phyloP scores from a whole-genome alignment of 2,888 invertebrate species.

The Metopia argyrocephala region DNA sequence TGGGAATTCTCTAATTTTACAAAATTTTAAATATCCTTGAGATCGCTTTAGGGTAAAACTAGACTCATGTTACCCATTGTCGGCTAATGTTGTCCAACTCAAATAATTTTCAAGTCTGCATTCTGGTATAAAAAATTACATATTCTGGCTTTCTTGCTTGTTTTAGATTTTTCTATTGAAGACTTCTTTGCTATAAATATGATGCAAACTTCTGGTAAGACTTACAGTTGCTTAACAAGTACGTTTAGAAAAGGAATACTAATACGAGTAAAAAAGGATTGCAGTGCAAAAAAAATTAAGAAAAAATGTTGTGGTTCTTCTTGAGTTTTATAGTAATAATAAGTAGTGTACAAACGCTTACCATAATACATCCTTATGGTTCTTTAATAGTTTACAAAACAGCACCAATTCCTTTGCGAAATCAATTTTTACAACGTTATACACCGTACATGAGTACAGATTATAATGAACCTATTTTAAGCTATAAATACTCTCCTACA shows the following conservation, averaged over 20 bases:
- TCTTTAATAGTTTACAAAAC: constrained; percentile 68
- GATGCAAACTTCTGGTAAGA: neutral
- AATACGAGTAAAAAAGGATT: neutral
- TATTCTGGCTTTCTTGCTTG: constrained; percentile 10
- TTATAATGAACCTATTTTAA: constrained; percentile 71
- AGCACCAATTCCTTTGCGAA: constrained; percentile 71
- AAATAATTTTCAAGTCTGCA: too few relatives aligned
- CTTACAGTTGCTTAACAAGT: too few relatives aligned
- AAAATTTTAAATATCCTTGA: too few relatives aligned
- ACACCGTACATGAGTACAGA: constrained; percentile 71
- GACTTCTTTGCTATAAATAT: constrained; percentile 69
- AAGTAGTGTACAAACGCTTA: constrained; percentile 65
- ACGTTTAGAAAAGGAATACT: too few relatives aligned
- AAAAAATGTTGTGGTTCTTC: constrained; percentile 58
- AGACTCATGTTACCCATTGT: too few relatives aligned
- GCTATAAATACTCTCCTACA: constrained; percentile 71
- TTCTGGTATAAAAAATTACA: too few relatives aligned
- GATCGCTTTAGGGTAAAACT: too few relatives aligned
- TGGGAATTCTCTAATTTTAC: too few relatives aligned
- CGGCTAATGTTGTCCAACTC: too few relatives aligned
- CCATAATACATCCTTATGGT: constrained; percentile 66
- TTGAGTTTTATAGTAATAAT: constrained; percentile 68
- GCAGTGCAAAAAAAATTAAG: neutral
- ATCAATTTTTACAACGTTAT: constrained; percentile 70
- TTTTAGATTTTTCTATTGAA: too few relatives aligned